Percentiles rank a stretch among this genome's conserved stretches.
Conservation (phyloP, 1,140 invertebrate genomes). For the Nymphalis io region DNA sequence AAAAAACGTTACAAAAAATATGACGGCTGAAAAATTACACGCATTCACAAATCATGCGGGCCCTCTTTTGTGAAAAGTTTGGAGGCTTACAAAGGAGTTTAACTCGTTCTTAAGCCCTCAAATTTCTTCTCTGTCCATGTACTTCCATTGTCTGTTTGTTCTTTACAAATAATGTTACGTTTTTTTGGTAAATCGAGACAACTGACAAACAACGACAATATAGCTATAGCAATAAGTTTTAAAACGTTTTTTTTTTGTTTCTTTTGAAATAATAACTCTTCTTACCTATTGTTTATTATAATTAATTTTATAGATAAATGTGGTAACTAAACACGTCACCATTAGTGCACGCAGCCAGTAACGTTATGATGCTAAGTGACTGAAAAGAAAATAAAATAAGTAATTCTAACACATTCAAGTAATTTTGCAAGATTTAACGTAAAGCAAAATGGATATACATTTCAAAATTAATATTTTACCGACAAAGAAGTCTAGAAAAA, state of each 20-base stretch:
- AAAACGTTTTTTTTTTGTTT: background rate
- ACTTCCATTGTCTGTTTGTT: slow-evolving; percentile 34
- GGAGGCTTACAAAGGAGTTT: slow-evolving; percentile 67
- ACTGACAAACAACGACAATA: slow-evolving; percentile 15
- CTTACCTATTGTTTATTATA: too few species aligned
- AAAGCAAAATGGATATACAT: too few species aligned
- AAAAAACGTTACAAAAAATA: slow-evolving; percentile 77
- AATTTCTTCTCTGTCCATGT: slow-evolving; percentile 51
- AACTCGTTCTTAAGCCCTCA: slow-evolving; percentile 72
- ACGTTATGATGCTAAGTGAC: too few species aligned
- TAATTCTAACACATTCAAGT: too few species aligned
- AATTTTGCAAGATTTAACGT: too few species aligned
- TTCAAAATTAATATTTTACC: too few species aligned
- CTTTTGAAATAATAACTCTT: background rate
- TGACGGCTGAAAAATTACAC: slow-evolving; percentile 81
- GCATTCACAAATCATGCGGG: slow-evolving; percentile 79
- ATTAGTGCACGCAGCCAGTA: too few species aligned
- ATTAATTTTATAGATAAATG: too few species aligned
- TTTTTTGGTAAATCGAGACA: slow-evolving; percentile 16
- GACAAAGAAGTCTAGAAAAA: too few species aligned
- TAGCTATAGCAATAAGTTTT: background rate
- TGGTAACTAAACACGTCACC: too few species aligned
- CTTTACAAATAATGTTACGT: slow-evolving; percentile 27
- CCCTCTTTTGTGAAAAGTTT: slow-evolving; percentile 76
- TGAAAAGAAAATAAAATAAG: too few species aligned